Evolutionary conservation across 1,140 invertebrate species (phyloP).

Genomic region (Subanguina moxae): DNA sequence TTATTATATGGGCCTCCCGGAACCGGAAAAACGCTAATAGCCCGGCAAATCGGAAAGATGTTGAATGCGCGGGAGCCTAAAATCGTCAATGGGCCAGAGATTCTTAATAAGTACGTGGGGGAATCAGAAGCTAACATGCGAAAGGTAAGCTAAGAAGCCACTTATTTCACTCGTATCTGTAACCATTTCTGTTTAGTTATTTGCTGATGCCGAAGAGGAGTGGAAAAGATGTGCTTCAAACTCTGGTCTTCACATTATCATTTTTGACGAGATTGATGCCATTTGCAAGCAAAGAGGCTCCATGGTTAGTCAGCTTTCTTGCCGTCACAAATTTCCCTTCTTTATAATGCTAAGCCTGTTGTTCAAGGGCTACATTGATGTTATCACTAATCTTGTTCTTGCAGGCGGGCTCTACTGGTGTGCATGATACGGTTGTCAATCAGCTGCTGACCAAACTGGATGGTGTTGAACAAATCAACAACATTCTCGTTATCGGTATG

Average conservation of each 20-base stretch:
- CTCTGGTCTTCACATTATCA: constrained; percentile 96
- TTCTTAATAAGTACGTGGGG: constrained; percentile 80
- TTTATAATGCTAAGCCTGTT: too few species aligned
- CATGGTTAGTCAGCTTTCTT: constrained; percentile 24
- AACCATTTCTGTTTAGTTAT: constrained; percentile 66
- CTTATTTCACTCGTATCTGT: too few species aligned
- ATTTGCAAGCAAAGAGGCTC: constrained; percentile 96
- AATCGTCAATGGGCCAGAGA: constrained; percentile 98
- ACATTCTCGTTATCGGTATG: constrained; percentile 91
- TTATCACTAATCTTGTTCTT: too few species aligned
- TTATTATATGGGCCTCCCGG: constrained; percentile 94
- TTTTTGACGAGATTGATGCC: constrained; percentile 99
- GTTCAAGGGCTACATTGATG: too few species aligned
- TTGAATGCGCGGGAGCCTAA: constrained; percentile 96
- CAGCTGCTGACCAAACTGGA: constrained; percentile 97
- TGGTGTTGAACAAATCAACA: constrained; percentile 96
- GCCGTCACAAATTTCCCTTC: too few species aligned
- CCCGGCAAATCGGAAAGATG: constrained; percentile 97
- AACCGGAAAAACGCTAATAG: constrained; percentile 91
- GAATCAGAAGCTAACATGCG: neutral
- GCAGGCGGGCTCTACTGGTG: constrained; percentile 74
- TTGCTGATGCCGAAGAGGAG: constrained; percentile 97
- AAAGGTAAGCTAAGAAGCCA: too few species aligned
- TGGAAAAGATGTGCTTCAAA: constrained; percentile 84
- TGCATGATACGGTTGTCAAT: constrained; percentile 83